Evolutionary conservation across 2,888 invertebrate genomes (phyloP), one percentile per base, ranked within the genome.

Genomic region (Harpagoxenus sublaevis): DNA sequence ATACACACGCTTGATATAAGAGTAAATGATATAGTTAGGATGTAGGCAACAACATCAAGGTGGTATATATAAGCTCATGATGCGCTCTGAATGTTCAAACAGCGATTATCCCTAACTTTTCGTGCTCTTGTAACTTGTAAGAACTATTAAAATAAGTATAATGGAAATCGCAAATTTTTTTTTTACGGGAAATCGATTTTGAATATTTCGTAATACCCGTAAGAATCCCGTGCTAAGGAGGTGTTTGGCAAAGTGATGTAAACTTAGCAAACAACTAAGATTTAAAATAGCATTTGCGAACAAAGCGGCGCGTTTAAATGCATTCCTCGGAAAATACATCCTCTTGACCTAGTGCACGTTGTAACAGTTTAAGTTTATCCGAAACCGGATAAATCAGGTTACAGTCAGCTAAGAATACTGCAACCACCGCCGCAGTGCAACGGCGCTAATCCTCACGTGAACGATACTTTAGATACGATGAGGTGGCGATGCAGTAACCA

Each of bases 401-500:
- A 48, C 79, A 12, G 71, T 2, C 35, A 39, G 79, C 48, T 48
- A 71, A 81, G 60, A 73, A 81, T 60, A 51, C 79, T 62, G 79
- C 79, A 79, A 39, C 60, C 31, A 71, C 9, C 60, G 71, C 39
- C 60, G 79, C 79, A 60, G 60, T 51, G 79, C 60, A 35, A 51
- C 71, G 60, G 18, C 48, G 28, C 39, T 81, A 81, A 81, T 92
- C 90, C 91, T 81, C 74, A 60, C 45, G 48, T 48, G 74, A 73
- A 74, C 48, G 79, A 73, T 74, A 62, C 28, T 73, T 81, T 28
- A 74, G 60, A 74, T 35, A 39, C 39, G 39, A 70, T n/a, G 60
- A 92, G 92, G 93, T 93, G 92, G 88, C 92, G 90, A 92, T 86
- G 90, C 84, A 86, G 88, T 88, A 87, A 88, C 84, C 85, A 68